These are phyloP conservation scores for Peromyscus attwateri DNA, from an alignment of 2,797 vertebrate genomes.

Conservation along the genomic window DNA sequence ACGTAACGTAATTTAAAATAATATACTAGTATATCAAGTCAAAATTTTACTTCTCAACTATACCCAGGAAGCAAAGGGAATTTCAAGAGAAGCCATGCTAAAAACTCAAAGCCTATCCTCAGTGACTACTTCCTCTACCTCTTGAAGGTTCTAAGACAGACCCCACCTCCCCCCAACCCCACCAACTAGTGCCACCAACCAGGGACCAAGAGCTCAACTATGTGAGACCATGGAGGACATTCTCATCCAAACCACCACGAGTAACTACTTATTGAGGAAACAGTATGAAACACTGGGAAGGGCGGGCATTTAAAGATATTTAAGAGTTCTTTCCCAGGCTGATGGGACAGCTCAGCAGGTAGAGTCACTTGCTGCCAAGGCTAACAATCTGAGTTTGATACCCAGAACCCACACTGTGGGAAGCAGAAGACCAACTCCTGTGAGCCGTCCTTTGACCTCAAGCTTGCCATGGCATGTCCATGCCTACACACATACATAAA, in stretches of 20 bases:
- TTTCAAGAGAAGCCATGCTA: not conserved
- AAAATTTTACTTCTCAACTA: constrained; percentile 40
- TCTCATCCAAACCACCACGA: not conserved
- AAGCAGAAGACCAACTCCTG: not conserved
- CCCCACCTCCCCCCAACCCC: not conserved
- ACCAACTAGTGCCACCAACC: not conserved
- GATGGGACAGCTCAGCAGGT: not conserved
- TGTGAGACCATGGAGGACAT: not conserved
- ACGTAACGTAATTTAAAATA: constrained; percentile 51
- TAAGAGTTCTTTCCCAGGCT: not conserved
- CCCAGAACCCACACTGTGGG: not conserved
- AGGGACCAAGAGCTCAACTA: not conserved
- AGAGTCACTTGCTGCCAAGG: not conserved
- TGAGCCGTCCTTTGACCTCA: not conserved
- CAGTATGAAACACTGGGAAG: not conserved
- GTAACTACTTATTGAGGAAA: not conserved
- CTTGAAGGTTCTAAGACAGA: not conserved
- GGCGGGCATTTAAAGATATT: not conserved
- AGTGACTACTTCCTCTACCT: not conserved
- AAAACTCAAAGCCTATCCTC: not conserved
- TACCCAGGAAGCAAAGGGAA: not conserved
- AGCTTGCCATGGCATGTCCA: not conserved
- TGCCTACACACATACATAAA: not conserved
- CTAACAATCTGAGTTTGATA: not conserved
- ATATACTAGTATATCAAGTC: not conserved